phyloP scores from a whole-genome alignment of 2,888 invertebrate genomes.

The Nowickia ferox region DNA sequence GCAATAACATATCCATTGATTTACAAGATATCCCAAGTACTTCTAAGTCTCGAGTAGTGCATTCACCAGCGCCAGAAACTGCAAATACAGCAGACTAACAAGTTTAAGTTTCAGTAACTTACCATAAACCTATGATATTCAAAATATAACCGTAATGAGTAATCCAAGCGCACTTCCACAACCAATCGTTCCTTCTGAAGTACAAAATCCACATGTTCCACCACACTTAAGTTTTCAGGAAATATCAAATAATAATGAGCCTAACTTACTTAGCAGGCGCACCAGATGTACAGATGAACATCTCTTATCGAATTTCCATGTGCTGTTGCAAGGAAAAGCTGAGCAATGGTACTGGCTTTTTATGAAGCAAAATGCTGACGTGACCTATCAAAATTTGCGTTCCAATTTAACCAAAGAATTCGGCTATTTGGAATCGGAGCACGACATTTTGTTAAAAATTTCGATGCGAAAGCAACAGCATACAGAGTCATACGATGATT shows the following conservation, averaged over 20 bases:
- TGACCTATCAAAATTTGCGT: too few species aligned
- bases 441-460: background rate
- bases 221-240: too few species aligned
- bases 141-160: background rate
- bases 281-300: background rate
- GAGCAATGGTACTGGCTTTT: too few species aligned
- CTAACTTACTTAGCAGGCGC: background rate
- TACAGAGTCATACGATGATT: conserved; percentile 3
- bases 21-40: background rate
- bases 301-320: too few species aligned
- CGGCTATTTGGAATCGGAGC: background rate
- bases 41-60: background rate
- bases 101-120: background rate
- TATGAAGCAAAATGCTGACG: too few species aligned
- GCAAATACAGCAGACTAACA: background rate
- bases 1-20: background rate
- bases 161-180: too few species aligned
- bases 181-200: too few species aligned
- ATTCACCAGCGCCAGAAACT: too few species aligned
- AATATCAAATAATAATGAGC: background rate
- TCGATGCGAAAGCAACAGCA: conserved; percentile 5
- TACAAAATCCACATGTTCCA: too few species aligned
- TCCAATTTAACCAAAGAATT: too few species aligned
- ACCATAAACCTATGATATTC: background rate
- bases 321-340: too few species aligned